Base-by-base conservation (phyloP, 2,113 vertebrate genomes). In the Leuciscus idus region DNA sequence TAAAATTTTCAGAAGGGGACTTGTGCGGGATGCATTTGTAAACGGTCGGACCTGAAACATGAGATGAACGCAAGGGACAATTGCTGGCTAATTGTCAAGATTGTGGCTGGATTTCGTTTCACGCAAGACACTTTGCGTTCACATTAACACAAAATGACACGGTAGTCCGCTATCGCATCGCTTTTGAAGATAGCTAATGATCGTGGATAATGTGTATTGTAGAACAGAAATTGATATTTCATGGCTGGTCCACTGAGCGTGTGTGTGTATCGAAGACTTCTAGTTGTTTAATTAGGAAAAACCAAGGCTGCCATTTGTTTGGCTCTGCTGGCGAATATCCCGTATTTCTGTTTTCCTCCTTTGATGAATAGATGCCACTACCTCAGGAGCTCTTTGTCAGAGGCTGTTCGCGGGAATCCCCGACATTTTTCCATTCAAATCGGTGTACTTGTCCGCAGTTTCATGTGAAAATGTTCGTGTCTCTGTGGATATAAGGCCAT, bases 301-400 rank as follows among this genome's bases (percentile, higher is more conserved):
- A 21, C 33, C 17, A 9, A 61, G 55, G 77, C 33, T 59, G 28
- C 28, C 33, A 11, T 61, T 57, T 77, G 28, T 77, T 57, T 61
- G 77, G 55, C 28, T 59, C 19, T 80, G 10, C 55, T 61, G 52
- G 43, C 77, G 55, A 59, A 39, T 79, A 79, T 30, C 55, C 50
- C 9, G 76, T 21, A 61, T 79, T 79, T 59, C 55, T 68, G 61
- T 66, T 21, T 48, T 84, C 55, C 70, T 17, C 23, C 73, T 46
- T 39, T 74, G 72, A 83, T 61, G 50, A 75, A 46, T 43, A 26
- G 50, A 46, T 43, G 52, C 33, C 70, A 12, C 52, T 21, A 61
- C 70, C 83, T 75, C 43, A 55, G 68, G 13, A 39, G 46, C 81
- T 83, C 81, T 23, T 83, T 83, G 66, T 83, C 66, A 73, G 30